Base-by-base conservation (phyloP, 2,113 vertebrate genomes). In the Casuarius casuarius region DNA sequence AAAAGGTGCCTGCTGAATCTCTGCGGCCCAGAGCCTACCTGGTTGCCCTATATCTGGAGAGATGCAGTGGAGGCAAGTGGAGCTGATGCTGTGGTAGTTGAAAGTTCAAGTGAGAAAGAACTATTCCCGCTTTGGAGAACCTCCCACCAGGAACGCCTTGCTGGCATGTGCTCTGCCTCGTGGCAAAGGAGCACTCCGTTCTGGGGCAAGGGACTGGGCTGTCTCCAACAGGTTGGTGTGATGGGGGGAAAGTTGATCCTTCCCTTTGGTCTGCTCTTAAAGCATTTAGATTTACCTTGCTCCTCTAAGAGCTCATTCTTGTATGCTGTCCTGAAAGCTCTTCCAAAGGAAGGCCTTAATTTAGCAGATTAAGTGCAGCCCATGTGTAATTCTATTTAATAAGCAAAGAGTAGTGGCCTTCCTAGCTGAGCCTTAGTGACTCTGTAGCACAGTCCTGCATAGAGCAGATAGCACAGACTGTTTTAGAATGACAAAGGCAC, bases 1-100 rank as follows among this genome's bases (percentile, higher is more conserved):
- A 35, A 46, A 68, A 44, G 1, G 12, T 35, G 59, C 18, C 10
- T 33, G 38, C 61, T 38, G 22, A 38, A 38, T 38, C 61, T 63
- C 61, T 63, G 13, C 33, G 19, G 14, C 3, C 1, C 6, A 66
- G 40, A 51, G 14, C 2, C 10, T 18, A 75, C 1, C 1, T 35
- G 7, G 6, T 73, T 52, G 7, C 5, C 9, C 6, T 68, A 29
- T 8, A 9, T 65, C 23, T 71, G 13, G 8, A 29, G 31, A 66
- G 20, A 86, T 74, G 2, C 14, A 67, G 65, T 10, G 8, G 8
- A 28, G 10, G 17, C 13, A 70, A 63, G 15, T 33, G 18, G 19
- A 89, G 38, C 6, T 44, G 46, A 49, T 46, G n/a, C 78, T 10
- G 12, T 23, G 20, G 19, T 26, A 56, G 14, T 12, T 71, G n/a